Base-by-base conservation (phyloP, 2,888 invertebrate genomes). In the Leucoma salicis region DNA sequence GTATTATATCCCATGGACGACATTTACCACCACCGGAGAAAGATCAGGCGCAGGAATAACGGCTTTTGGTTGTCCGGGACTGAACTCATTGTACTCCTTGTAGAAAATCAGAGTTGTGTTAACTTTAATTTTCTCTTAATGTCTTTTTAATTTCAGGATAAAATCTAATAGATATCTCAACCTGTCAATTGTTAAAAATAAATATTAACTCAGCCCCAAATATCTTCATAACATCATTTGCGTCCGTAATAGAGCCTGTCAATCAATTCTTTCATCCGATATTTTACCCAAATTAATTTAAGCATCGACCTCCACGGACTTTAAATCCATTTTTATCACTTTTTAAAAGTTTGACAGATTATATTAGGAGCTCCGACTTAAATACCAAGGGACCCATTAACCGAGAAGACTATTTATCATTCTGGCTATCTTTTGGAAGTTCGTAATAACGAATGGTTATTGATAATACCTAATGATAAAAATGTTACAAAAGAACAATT, bases 291-390 rank as follows among this genome's bases (percentile, higher is more conserved):
- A 21, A 21, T 21, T 21, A 21, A 21, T 21, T 21, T 21, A 21
- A 1, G 5, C 21, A 8, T 6, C 21, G 21, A 21, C 21, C 21
- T 21, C 6, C 21, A 8, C 2, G 21, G 21, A 6, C 2, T 15
- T 11, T 14, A 31, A 29, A 24, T 24, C 31, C 29, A 16, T 31
- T 39, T 38, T 40, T 25, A 28, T 32, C 8, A 21, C 14, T 12
- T 18, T 39, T 41, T 21, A 24, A 51, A 46, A 46, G 31, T 42
- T 39, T 14, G 31, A 40, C 35, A 49, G 42, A 38, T 34, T 42
- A 37, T 42, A 42, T 42, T 28, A 45, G 25, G 25, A 32, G n/a
- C 28, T 50, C 40, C 14, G 38, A 14, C 21, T 12, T 35, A 10
- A 16, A 25, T 38, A 41, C 21, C 37, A 11, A 11, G 15, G 21